Conservation (phyloP, 2,797 vertebrate species). For the Chanos chanos region DNA sequence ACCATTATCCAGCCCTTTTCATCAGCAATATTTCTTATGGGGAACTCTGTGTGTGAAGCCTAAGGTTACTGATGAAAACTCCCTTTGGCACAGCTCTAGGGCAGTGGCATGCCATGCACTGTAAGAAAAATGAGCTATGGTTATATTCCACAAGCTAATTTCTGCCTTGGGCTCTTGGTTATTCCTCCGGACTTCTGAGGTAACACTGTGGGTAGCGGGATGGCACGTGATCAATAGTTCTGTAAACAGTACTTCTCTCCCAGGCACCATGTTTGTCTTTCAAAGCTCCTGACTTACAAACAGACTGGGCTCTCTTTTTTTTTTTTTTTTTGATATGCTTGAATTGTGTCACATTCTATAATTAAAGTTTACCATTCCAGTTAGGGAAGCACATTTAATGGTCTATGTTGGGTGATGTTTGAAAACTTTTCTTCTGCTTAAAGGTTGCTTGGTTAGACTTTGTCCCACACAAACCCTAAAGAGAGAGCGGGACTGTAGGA, state of each 20-base stretch:
- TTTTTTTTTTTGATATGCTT: constrained; percentile 9
- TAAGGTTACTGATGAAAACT: neutral
- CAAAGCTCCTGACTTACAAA: too few relatives aligned
- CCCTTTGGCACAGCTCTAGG: neutral
- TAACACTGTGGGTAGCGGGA: too few relatives aligned
- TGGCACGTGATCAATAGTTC: too few relatives aligned
- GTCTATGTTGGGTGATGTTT: constrained; percentile 46
- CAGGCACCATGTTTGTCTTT: too few relatives aligned
- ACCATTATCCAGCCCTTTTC: neutral
- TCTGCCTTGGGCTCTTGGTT: too few relatives aligned
- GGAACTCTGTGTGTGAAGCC: neutral
- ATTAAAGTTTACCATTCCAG: constrained; percentile 59
- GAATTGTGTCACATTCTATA: constrained; percentile 54
- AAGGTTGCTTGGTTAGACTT: constrained; percentile 45
- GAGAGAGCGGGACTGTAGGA: constrained; percentile 31
- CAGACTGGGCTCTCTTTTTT: too few relatives aligned
- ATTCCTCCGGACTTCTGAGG: too few relatives aligned
- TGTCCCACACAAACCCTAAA: constrained; percentile 48
- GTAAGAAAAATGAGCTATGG: too few relatives aligned
- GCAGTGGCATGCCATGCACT: neutral
- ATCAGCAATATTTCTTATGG: neutral
- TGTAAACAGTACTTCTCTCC: too few relatives aligned
- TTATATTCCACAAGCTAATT: too few relatives aligned
- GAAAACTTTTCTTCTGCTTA: constrained; percentile 56
- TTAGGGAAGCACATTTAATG: constrained; percentile 52